A percentile compares a stretch with the other conserved stretches of the same genome.
Evolutionary conservation across 1,140 invertebrate genomes (phyloP).

Genomic region (Physella acuta): DNA sequence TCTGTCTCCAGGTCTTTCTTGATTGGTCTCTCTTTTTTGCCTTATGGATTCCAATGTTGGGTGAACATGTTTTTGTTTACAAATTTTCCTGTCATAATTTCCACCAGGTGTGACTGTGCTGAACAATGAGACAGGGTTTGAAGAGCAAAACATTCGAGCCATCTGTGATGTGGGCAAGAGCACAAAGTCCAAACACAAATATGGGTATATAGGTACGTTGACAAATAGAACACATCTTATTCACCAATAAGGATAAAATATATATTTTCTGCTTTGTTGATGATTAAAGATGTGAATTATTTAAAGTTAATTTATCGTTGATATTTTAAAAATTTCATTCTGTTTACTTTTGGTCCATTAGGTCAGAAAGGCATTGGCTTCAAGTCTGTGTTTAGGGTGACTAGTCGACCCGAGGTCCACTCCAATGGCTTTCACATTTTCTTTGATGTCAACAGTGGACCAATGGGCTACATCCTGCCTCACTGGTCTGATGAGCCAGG

Average conservation of each 20-base stretch:
- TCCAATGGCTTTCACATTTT: conserved; percentile 59
- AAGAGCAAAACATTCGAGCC: conserved; percentile 53
- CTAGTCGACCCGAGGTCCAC: conserved; percentile 58
- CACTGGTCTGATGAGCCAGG: conserved; percentile 48
- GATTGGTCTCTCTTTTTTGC: too few relatives aligned
- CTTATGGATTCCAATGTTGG: too few relatives aligned
- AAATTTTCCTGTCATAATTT: too few relatives aligned
- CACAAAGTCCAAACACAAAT: conserved; percentile 59
- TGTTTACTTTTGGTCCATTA: conserved; percentile 23
- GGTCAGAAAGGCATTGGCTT: conserved; percentile 62
- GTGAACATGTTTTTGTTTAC: too few relatives aligned
- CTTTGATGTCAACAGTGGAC: conserved; percentile 56
- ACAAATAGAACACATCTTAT: neutral
- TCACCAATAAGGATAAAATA: neutral
- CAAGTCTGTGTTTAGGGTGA: conserved; percentile 60
- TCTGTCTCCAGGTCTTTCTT: too few relatives aligned
- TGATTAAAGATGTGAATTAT: neutral
- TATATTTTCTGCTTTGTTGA: neutral
- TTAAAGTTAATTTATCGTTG: neutral
- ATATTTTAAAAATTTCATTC: neutral
- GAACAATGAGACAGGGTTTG: conserved; percentile 60
- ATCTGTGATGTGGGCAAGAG: conserved; percentile 60
- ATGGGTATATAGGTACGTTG: conserved; percentile 57
- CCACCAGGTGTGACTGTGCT: conserved; percentile 46
- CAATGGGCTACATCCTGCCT: conserved; percentile 59